Percentiles rank a stretch among this genome's conserved stretches.
phyloP scores from a whole-genome alignment of 2,113 vertebrate genomes.

The Crotalus horridus region DNA sequence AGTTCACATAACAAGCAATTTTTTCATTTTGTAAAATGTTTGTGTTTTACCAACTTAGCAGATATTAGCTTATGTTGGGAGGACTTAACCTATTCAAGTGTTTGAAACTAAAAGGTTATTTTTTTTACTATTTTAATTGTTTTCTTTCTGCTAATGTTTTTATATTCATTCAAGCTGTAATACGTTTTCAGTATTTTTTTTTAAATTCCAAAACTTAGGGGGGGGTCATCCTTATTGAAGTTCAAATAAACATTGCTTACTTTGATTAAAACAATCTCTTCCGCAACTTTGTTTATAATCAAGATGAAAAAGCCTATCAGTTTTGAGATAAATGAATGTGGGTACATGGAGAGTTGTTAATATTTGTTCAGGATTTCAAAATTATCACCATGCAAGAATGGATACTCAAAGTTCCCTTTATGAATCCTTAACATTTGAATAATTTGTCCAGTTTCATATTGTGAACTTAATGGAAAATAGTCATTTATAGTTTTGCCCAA shows the following conservation, averaged over 20 bases:
- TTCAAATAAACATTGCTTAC: conserved; percentile 90
- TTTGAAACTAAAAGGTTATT: conserved; percentile 59
- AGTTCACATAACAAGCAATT: conserved; percentile 65
- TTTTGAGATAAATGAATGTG: conserved; percentile 10
- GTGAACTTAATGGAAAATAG: background rate
- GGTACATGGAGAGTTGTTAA: background rate
- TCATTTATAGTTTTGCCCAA: background rate
- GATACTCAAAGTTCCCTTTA: background rate
- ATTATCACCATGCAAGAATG: background rate
- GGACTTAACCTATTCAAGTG: conserved; percentile 61
- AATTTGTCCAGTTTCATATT: background rate
- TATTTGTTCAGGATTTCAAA: background rate
- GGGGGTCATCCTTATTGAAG: conserved; percentile 90
- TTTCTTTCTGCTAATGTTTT: conserved; percentile 79
- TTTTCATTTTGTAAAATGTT: conserved; percentile 70
- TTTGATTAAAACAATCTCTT: conserved; percentile 71
- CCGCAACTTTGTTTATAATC: conserved; percentile 56
- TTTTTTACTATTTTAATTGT: conserved; percentile 74
- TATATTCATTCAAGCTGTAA: conserved; percentile 84
- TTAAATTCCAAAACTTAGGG: conserved; percentile 85
- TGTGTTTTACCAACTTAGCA: conserved; percentile 70
- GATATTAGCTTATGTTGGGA: conserved; percentile 63
- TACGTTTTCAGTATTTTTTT: conserved; percentile 90
- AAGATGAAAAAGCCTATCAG: background rate
- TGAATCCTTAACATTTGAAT: background rate